A percentile compares a stretch with the other conserved stretches of the same genome.
These are phyloP conservation scores for Drosophila aldrichi DNA, from an alignment of 2,888 invertebrate species.

Conservation along the genomic window DNA sequence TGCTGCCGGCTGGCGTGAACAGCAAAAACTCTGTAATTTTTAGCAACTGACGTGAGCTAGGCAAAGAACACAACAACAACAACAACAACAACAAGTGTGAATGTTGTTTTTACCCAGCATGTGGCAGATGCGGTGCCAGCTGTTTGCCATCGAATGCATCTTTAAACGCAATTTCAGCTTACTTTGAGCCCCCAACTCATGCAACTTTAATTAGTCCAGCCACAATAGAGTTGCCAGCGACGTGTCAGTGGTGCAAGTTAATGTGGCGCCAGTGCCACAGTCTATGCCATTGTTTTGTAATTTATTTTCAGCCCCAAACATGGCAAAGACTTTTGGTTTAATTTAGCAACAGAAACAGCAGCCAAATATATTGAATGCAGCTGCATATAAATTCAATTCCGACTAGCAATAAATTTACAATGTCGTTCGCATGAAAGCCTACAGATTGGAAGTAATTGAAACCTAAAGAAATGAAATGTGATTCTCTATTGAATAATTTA, in stretches of 20 bases:
- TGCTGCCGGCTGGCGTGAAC: slow-evolving; percentile 46
- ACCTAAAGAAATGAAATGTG: not conserved
- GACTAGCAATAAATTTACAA: not conserved
- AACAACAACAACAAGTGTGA: slow-evolving; percentile 26
- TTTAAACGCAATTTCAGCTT: slow-evolving; percentile 31
- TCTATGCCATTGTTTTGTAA: slow-evolving; percentile 14
- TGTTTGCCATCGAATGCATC: slow-evolving; percentile 43
- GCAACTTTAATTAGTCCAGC: slow-evolving; percentile 41
- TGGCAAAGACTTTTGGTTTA: not conserved
- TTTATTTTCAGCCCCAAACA: slow-evolving; percentile 21
- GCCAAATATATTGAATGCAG: not conserved
- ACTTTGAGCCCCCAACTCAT: slow-evolving; percentile 14
- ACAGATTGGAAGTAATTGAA: not conserved
- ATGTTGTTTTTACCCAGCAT: slow-evolving; percentile 18
- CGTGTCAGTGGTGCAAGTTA: slow-evolving; percentile 30
- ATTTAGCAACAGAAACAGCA: slow-evolving; percentile 7
- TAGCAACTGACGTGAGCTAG: slow-evolving; percentile 41
- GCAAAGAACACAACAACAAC: slow-evolving; percentile 6
- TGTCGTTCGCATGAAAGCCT: not conserved
- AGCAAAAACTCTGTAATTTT: slow-evolving; percentile 65
- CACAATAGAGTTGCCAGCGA: slow-evolving; percentile 25
- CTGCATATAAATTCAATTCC: slow-evolving; percentile 1
- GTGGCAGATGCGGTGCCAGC: slow-evolving; percentile 23
- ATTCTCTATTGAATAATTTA: not conserved
- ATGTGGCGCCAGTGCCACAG: slow-evolving; percentile 32